Base-by-base conservation (phyloP, 2,113 vertebrate genomes). In the Pterocles burchelli region DNA sequence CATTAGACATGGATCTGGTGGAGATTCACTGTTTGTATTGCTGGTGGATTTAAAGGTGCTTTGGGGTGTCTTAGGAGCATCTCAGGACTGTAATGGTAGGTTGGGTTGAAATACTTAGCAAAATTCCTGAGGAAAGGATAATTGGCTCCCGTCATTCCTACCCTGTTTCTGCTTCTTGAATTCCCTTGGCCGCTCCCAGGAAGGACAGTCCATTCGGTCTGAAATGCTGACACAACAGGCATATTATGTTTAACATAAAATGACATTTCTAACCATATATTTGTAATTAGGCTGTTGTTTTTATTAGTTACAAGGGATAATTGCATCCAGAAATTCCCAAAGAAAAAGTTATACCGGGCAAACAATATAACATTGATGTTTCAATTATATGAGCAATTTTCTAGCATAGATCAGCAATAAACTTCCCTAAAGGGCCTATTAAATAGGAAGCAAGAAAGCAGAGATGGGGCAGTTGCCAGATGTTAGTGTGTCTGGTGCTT, bases 291-390 rank as follows among this genome's bases (percentile, higher is more conserved):
- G 25, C 75, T 24, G 46, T 89, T 96, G 92, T 88, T 95, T 97
- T 98, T 97, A 96, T 97, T 97, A 97, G 96, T 95, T 89, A 95
- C 82, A 89, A 95, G 90, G 59, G 90, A 55, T 97, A 97, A 98
- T 97, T 97, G 90, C 85, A 92, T 96, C 94, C 96, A 97, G 97
- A 97, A 98, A 96, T 89, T 95, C 63, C n/a, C 10, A 2, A 87
- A 85, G 72, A 84, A 89, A 91, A 95, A 28, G 25, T 80, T 91
- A n/a, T 63, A n/a, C 38, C 16, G 36, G 71, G 89, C 46, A 91
- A 93, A 82, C 25, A 77, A 13, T 63, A 91, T 63, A 61, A 77
- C 41, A 61, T 74, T 63, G 89, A 94, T 58, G 76, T 80, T 86
- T 92, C 87, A 79, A 71, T 66, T 77, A 84, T 51, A 49, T 61